Evolutionary conservation across 1,140 invertebrate species (phyloP), one percentile per base, ranked within the genome.

Genomic region (Drosophila lowei): DNA sequence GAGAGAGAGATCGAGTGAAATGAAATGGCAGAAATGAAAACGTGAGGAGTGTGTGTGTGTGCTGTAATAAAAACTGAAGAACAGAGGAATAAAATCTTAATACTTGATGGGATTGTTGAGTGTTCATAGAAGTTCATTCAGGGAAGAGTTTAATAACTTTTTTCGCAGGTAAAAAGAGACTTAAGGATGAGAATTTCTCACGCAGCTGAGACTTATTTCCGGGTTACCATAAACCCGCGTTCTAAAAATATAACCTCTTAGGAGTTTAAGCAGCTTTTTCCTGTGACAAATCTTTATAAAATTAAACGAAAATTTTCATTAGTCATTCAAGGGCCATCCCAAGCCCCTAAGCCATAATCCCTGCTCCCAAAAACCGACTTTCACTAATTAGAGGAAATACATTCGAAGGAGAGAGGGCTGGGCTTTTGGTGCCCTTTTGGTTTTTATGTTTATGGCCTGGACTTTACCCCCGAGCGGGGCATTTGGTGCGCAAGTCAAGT

Each of bases 391-490:
- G 66, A 70, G 66, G 66, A 38, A 38, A 68, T 70, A 57, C 56
- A 68, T 70, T 68, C 66, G 52, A 68, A 68, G 15, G 16, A 50
- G 63, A 11, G 8, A 38, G 9, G 44, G 44, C 8, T 8, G 49
- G 41, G 62, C 21, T 9, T 30, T 30, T 47, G 47, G 50, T 42
- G 63, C 63, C 66, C 66, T 70, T 70, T 70, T 57, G 63, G 66
- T 70, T 70, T 68, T 70, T 70, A 70, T 70, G 64, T 70, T 70
- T 70, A 70, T 70, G 66, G 63, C 34, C 3, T 6, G 64, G 66
- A 68, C 66, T 70, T 68, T 70, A 68, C 52, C 63, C 65, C 25
- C 52, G 34, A 11, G 3, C 0, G 4, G 34, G 34, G 34, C 11
- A 13, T 34, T 70, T 70, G 49, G 2, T 34, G 54, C 44, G 55